Evolutionary conservation across 2,113 vertebrate species (phyloP).

Genomic region (Sisor rabdophorus): DNA sequence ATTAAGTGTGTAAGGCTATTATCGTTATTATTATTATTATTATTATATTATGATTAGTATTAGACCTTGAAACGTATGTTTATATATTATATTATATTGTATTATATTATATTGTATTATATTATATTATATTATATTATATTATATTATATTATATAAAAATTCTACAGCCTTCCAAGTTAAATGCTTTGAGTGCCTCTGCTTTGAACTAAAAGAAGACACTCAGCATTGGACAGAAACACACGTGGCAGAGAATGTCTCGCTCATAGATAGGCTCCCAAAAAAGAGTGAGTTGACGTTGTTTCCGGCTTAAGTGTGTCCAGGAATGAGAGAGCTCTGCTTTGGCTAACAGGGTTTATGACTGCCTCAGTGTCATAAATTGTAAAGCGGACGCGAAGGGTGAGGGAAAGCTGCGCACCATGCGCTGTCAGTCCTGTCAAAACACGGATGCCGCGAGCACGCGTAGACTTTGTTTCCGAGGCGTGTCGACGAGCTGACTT

Average conservation of each 20-base stretch:
- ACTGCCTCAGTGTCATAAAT: conserved; percentile 73
- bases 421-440: conserved; percentile 61
- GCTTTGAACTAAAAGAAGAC: background rate
- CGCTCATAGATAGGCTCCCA: conserved; percentile 70
- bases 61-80: background rate
- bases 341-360: conserved; percentile 62
- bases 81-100: background rate
- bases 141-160: background rate
- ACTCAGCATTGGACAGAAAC: conserved; percentile 70
- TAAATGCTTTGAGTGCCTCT: background rate
- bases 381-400: conserved; percentile 51
- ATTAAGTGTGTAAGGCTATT: background rate
- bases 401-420: conserved; percentile 59
- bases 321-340: conserved; percentile 29
- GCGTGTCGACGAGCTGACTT: conserved; percentile 51
- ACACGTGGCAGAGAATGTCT: conserved; percentile 66
- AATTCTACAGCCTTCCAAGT: background rate
- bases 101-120: conserved; percentile 3
- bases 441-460: conserved; percentile 65
- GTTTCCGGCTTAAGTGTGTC: conserved; percentile 67
- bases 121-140: background rate
- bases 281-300: conserved; percentile 70
- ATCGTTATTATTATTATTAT: background rate
- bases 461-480: conserved; percentile 56
- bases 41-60: background rate